Conservation (phyloP, 1,140 invertebrate species). For the Agraylea sexmaculata region DNA sequence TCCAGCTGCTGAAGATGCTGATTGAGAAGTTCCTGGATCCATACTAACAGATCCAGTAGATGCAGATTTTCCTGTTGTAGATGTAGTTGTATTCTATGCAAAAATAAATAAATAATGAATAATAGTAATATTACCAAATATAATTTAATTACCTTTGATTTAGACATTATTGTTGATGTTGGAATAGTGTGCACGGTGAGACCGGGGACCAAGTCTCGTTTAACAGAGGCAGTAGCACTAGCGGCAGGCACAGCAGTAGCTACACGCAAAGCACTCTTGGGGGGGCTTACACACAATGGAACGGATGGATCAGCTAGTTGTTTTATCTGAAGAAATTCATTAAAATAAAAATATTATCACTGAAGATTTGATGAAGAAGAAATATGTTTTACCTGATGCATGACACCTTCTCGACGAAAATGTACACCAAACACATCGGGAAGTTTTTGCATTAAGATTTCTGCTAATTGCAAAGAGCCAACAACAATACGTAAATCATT, state of each 20-base stretch:
- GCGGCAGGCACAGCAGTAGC: conserved; percentile 16
- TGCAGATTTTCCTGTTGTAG: no score
- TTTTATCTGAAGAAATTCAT: conserved; percentile 14
- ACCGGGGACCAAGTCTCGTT: conserved; percentile 14
- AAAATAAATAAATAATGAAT: no score
- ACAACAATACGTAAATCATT: conserved; percentile 92
- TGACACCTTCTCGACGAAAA: conserved; percentile 89
- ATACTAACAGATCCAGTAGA: no score
- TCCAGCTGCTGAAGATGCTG: no score
- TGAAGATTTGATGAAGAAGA: no score
- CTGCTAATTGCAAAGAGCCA: conserved; percentile 91
- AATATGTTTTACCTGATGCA: conserved; percentile 64
- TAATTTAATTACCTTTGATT: no score
- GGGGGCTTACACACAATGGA: conserved; percentile 33
- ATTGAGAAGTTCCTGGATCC: no score
- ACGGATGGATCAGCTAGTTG: conserved; percentile 34
- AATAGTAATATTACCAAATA: no score
- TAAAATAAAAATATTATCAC: background rate
- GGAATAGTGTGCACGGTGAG: conserved; percentile 13
- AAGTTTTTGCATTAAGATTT: conserved; percentile 91
- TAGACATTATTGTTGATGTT: no score
- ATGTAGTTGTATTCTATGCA: no score
- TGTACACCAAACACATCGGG: conserved; percentile 89
- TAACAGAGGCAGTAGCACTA: conserved; percentile 11
- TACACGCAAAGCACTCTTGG: conserved; percentile 26